These are phyloP conservation scores for Corbicula japonica DNA, from an alignment of 2,888 invertebrate genomes.

Conservation along the genomic window DNA sequence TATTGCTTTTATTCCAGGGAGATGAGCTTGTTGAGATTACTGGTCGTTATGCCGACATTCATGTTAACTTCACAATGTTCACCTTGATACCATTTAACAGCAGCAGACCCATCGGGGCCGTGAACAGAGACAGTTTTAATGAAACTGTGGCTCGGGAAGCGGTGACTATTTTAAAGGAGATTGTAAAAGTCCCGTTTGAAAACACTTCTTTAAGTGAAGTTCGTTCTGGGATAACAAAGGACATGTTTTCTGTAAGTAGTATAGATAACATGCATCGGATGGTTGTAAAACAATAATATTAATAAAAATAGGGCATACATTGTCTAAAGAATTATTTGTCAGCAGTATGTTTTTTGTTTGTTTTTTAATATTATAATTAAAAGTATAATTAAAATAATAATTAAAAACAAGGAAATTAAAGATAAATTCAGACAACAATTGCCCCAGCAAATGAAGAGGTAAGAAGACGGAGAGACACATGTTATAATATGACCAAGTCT, in stretches of 20 bases:
- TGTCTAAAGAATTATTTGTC: too few relatives aligned
- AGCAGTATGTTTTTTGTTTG: too few relatives aligned
- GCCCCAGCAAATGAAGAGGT: too few relatives aligned
- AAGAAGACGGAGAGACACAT: too few relatives aligned
- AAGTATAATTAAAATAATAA: too few relatives aligned
- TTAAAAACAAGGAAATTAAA: too few relatives aligned
- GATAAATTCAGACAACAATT: too few relatives aligned
- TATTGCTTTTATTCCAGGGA: constrained; percentile 61
- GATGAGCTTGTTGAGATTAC: constrained; percentile 72
- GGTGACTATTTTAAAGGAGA: constrained; percentile 44
- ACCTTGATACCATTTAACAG: constrained; percentile 70
- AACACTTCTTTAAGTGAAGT: constrained; percentile 50
- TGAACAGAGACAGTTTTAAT: constrained; percentile 46
- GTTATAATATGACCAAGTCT: too few relatives aligned
- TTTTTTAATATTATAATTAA: too few relatives aligned
- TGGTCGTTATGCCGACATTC: constrained; percentile 70
- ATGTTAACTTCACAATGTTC: constrained; percentile 79
- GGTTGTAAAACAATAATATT: too few relatives aligned
- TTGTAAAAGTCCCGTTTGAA: constrained; percentile 22
- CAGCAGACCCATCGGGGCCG: constrained; percentile 3
- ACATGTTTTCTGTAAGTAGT: constrained; percentile 58
- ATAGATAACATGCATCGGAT: too few relatives aligned
- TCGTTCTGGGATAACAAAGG: constrained; percentile 35
- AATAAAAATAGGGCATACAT: too few relatives aligned
- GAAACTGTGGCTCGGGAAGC: constrained; percentile 63